Evolutionary conservation across 2,113 vertebrate species (phyloP), one percentile per base, ranked within the genome.

Genomic region (Ceuthmochares aereus): DNA sequence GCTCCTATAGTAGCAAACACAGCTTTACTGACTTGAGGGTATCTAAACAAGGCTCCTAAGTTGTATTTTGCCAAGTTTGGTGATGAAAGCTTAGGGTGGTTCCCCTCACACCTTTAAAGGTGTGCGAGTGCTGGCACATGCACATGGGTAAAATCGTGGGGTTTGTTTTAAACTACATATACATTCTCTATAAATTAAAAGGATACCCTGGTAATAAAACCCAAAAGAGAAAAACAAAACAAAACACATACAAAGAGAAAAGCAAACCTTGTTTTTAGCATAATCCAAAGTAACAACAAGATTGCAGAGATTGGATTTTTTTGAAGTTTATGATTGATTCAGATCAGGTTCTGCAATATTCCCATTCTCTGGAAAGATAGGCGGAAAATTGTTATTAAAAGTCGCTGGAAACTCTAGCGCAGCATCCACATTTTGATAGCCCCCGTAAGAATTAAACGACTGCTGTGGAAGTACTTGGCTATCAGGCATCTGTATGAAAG

Each of bases 401-500:
- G 43, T 45, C 43, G 95, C 91, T 90, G 98, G 98, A 84, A 98
- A 97, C 40, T 98, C 98, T 87, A 97, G 79, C 2, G 77, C 73
- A 43, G 95, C 95, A 78, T 98, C 96, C 34, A 95, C 97, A 96
- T 97, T 98, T 94, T 98, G 97, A 72, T 96, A 98, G 81, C 98
- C 98, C 96, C 93, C 34, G 18, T 98, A 98, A 42, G 98, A 98
- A 62, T 96, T 97, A 95, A 98, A 98, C 2, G 98, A 97, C 97
- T 98, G 98, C 80, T 98, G 98, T 55, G 98, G 98, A 97, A 96
- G 91, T 42, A 81, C 95, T 82, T 98, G 97, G 74, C 95, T 97
- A 92, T 98, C 98, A 47, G 98, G 98, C 19, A 98, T 98, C n/a
- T 98, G 98, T 70, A 98, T 78, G 26, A 98, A 98, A 81, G 98